Evolutionary conservation across 1,140 invertebrate genomes (phyloP).

Genomic region (Hormaphis cornu): DNA sequence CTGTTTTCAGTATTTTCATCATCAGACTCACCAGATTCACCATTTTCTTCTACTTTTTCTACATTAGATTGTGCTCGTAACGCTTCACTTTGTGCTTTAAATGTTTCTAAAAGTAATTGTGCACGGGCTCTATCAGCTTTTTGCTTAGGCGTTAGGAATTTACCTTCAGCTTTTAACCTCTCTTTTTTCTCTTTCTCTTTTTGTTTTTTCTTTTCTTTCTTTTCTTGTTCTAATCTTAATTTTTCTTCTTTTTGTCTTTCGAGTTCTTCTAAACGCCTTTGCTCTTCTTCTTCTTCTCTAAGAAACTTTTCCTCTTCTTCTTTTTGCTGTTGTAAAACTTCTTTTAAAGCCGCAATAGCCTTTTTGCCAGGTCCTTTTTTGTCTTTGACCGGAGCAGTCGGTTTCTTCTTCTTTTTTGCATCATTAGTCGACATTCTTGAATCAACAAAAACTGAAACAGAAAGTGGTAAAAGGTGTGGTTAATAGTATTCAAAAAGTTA

Average conservation of each 20-base stretch:
- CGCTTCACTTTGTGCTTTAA: conserved; percentile 69
- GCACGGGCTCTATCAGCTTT: conserved; percentile 78
- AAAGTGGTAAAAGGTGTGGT: no score
- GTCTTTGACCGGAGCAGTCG: conserved; percentile 4
- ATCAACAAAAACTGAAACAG: neutral
- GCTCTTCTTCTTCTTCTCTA: conserved; percentile 50
- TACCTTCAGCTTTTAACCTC: conserved; percentile 87
- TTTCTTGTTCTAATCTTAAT: conserved; percentile 69
- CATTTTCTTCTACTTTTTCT: conserved; percentile 49
- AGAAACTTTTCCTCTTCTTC: conserved; percentile 54
- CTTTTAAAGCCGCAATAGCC: conserved; percentile 37
- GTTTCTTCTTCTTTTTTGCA: conserved; percentile 12
- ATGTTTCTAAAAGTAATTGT: conserved; percentile 74
- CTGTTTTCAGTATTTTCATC: conserved; percentile 18
- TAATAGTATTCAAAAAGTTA: no score
- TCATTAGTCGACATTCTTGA: conserved; percentile 9
- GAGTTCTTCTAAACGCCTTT: conserved; percentile 76
- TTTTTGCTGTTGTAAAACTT: conserved; percentile 41
- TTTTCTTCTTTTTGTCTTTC: conserved; percentile 62
- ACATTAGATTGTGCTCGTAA: conserved; percentile 58
- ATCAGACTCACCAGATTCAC: conserved; percentile 33
- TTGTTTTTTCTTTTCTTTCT: conserved; percentile 82
- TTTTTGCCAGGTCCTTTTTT: conserved; percentile 35
- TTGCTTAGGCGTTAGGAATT: conserved; percentile 83
- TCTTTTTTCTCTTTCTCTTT: conserved; percentile 92